phyloP scores from a whole-genome alignment of 2,888 invertebrate species.

The Caenorhabditis sp. region DNA sequence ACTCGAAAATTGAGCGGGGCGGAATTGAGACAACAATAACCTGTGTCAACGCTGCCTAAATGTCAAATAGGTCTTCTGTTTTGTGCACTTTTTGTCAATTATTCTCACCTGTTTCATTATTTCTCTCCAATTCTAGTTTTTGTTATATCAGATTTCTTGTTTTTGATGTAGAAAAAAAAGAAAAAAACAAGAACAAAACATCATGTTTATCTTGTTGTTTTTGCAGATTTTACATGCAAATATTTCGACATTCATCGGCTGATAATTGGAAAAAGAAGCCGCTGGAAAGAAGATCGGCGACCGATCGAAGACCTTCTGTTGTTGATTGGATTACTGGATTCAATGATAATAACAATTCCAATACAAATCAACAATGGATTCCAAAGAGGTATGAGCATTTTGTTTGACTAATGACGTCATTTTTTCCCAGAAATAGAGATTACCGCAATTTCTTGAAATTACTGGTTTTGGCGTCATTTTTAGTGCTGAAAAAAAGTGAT shows the following conservation, averaged over 20 bases:
- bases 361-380: background rate
- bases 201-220: background rate
- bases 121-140: too few species aligned
- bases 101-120: background rate
- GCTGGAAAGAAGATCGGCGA: slow-evolving; percentile 21
- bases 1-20: too few species aligned
- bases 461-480: too few species aligned
- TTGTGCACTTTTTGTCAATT: background rate
- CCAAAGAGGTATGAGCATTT: slow-evolving; percentile 4
- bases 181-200: background rate
- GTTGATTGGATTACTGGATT: slow-evolving; percentile 52
- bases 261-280: slow-evolving; percentile 33
- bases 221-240: slow-evolving; percentile 22
- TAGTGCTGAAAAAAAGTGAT: too few species aligned
- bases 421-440: too few species aligned
- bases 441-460: too few species aligned
- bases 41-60: too few species aligned
- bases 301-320: slow-evolving; percentile 34
- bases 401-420: too few species aligned
- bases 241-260: slow-evolving; percentile 46
- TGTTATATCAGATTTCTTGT: background rate
- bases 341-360: slow-evolving; percentile 40
- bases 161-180: background rate
- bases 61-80: too few species aligned
- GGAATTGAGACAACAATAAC: too few species aligned